phyloP scores from a whole-genome alignment of 2,797 vertebrate genomes.

The Falco peregrinus region DNA sequence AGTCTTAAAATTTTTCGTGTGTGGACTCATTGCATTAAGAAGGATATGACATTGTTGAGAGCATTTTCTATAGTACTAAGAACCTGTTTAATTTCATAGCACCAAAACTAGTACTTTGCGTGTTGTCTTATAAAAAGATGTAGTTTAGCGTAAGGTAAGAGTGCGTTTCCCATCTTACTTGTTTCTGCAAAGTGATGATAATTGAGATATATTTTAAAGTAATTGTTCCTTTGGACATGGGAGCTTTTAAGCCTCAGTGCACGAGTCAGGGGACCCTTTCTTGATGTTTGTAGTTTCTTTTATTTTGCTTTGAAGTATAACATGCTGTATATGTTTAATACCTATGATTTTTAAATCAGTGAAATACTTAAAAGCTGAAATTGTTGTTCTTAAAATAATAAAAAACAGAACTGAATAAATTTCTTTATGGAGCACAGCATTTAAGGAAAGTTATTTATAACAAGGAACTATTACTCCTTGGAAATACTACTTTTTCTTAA shows the following conservation, averaged over 20 bases:
- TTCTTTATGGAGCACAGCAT: not conserved
- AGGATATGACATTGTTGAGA: not conserved
- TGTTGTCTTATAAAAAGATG: not conserved
- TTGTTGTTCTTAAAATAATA: not conserved
- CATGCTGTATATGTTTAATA: not conserved
- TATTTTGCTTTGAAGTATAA: not conserved
- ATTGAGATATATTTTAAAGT: not conserved
- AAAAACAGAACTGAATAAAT: not conserved
- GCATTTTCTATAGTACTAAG: not conserved
- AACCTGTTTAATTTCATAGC: not conserved
- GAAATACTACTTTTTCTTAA: not conserved
- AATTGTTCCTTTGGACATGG: not conserved
- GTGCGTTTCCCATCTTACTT: not conserved
- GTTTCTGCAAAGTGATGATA: not conserved
- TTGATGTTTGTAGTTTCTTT: not conserved
- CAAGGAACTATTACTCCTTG: not conserved
- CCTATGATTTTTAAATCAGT: not conserved
- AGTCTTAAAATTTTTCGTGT: slow-evolving; percentile 17
- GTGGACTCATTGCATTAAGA: slow-evolving; percentile 8
- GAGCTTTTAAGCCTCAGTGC: not conserved
- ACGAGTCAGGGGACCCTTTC: not conserved
- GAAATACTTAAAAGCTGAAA: not conserved
- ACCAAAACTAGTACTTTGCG: not conserved
- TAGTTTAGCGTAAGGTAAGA: not conserved
- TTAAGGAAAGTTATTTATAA: not conserved